Conservation (phyloP, 2,888 invertebrate species). For the Rapana venosa region DNA sequence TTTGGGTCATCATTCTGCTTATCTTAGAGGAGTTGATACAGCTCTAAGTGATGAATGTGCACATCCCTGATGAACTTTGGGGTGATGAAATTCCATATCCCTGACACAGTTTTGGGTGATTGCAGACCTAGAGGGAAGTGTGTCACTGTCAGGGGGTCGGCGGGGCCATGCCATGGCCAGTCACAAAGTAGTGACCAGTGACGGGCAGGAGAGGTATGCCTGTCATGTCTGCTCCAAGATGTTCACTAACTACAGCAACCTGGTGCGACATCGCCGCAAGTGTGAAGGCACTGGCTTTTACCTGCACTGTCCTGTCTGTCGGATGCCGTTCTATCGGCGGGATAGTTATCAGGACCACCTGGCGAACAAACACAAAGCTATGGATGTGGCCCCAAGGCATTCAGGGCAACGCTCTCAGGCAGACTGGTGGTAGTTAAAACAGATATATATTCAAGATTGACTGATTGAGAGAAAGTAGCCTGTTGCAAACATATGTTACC, state of each 20-base stretch:
- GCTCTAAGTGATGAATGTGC: too few relatives aligned
- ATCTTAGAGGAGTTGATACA: too few relatives aligned
- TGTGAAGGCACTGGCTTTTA: slow-evolving; percentile 40
- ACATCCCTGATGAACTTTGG: too few relatives aligned
- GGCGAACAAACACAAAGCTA: slow-evolving; percentile 20
- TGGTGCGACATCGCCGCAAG: slow-evolving; percentile 46
- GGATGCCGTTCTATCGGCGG: slow-evolving; percentile 43
- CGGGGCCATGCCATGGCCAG: slow-evolving; percentile 32
- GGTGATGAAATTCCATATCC: too few relatives aligned
- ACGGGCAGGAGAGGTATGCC: slow-evolving; percentile 11
- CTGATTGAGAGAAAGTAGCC: background rate
- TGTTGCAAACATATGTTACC: too few relatives aligned
- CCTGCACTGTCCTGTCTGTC: slow-evolving; percentile 41
- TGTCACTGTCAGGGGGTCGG: background rate
- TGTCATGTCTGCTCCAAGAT: slow-evolving; percentile 26
- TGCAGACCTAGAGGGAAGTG: background rate
- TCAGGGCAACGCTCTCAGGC: background rate
- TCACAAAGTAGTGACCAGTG: slow-evolving; percentile 28
- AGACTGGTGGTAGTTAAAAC: background rate
- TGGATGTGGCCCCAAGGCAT: slow-evolving; percentile 21
- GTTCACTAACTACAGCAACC: slow-evolving; percentile 40
- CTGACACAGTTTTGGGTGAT: background rate
- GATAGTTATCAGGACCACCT: slow-evolving; percentile 46
- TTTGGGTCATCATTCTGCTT: too few relatives aligned
- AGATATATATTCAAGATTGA: too few relatives aligned